Base-by-base conservation (phyloP, 2,797 vertebrate genomes). In the Scarus forsteni region DNA sequence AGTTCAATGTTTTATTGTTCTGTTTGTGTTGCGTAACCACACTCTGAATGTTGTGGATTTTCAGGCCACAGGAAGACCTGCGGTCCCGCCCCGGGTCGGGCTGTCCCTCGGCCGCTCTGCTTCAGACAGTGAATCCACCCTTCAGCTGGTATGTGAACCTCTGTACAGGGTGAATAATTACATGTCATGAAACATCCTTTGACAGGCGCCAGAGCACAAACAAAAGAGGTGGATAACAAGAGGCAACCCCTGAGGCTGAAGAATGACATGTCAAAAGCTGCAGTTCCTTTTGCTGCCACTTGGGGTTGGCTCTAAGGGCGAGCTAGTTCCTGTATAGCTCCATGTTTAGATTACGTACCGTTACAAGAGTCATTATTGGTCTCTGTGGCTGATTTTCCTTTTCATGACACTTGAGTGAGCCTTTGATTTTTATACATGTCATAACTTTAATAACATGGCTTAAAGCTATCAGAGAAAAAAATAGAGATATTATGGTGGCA, bases 81-180 rank as follows among this genome's bases (percentile, higher is more conserved):
- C 40, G 50, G 66, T 72, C 51, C 77, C 56, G 0, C 79, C 83
- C n/a, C 70, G 70, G 10, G 48, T 12, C 12, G 1, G 12, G 5
- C 66, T 56, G 27, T 15, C 60, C 34, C 13, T 48, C 3, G 10
- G 42, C 1, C 0, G 0, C 40, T 6, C 46, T 1, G 13, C 19
- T 9, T 40, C 56, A 1, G 6, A 5, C 27, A 12, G 0, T 27
- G 73, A 66, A n/a, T 34, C 18, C 16, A 49, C 19, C 0, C 42
- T 72, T 34, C 9, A 19, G 18, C 68, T 76, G 78, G 84, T 85
- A 85, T 64, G 75, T 48, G 7, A 43, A 14, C 3, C 8, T 39
- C 14, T 27, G 16, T 44, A 44, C 56, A 55, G 19, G 44, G 9
- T n/a, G 14, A 15, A 51, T 0, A 51, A 3, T 2, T 8, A 11